Evolutionary conservation across 2,888 invertebrate genomes (phyloP).

Genomic region (Sphaerophoria rueppellii): DNA sequence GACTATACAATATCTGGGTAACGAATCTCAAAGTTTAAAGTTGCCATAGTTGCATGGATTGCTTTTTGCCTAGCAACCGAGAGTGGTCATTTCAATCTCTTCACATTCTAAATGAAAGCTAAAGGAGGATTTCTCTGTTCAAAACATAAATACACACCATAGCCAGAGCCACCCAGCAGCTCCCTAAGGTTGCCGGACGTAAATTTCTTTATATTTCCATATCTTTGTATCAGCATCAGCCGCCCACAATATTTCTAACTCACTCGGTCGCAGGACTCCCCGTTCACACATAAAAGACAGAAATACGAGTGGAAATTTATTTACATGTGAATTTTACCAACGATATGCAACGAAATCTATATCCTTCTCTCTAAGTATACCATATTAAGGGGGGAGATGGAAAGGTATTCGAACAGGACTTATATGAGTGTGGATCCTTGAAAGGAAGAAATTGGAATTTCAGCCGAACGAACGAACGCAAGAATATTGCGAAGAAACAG

Average conservation of each 20-base stretch:
- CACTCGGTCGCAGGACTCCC: neutral
- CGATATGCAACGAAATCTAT: constrained; percentile 66
- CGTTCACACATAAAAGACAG: constrained; percentile 51
- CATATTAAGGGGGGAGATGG: neutral
- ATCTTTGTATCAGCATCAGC: neutral
- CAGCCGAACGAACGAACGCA: too few species aligned
- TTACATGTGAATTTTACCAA: constrained; percentile 65
- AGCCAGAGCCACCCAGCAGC: neutral
- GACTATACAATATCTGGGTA: constrained; percentile 28
- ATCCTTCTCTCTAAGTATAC: constrained; percentile 8
- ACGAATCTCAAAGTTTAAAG: constrained; percentile 45
- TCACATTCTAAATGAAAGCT: constrained; percentile 34
- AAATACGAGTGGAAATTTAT: constrained; percentile 61
- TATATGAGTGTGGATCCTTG: constrained; percentile 35
- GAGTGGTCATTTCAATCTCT: constrained; percentile 58
- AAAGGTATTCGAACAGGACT: constrained; percentile 6
- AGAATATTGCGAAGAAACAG: constrained; percentile 30
- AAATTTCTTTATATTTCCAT: constrained; percentile 51
- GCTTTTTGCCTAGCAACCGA: constrained; percentile 49
- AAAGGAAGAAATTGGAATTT: constrained; percentile 12
- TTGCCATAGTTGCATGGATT: constrained; percentile 51
- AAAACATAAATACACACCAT: constrained; percentile 29
- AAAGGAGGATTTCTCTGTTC: constrained; percentile 33
- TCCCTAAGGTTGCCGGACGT: constrained; percentile 17
- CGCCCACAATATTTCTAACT: constrained; percentile 9